These are phyloP conservation scores for Rhincodon typus DNA, from an alignment of 2,797 vertebrate genomes.

Conservation along the genomic window DNA sequence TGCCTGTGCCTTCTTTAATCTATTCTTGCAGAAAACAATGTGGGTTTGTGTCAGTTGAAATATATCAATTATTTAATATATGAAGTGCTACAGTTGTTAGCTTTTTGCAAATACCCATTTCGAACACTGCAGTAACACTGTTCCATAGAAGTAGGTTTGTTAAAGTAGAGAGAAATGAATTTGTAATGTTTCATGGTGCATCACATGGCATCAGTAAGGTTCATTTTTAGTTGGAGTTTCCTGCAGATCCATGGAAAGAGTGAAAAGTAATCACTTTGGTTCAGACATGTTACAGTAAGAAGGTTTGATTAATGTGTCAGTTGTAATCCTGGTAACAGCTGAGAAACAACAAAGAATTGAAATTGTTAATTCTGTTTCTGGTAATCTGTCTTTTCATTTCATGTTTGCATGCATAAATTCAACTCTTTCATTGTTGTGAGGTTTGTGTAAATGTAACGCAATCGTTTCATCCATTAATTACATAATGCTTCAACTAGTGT, in stretches of 20 bases:
- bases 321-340: background rate
- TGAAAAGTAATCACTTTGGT: conserved; percentile 1
- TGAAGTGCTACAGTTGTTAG: background rate
- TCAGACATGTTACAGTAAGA: background rate
- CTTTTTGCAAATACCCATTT: background rate
- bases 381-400: background rate
- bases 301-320: conserved; percentile 13
- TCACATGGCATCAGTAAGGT: background rate
- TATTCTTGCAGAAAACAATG: background rate
- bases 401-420: background rate
- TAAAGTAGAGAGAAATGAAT: background rate
- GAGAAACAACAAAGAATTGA: background rate
- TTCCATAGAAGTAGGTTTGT: background rate
- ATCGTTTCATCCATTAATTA: background rate
- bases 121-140: background rate
- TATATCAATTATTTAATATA: background rate
- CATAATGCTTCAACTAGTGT: background rate
- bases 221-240: conserved; percentile 15
- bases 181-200: background rate
- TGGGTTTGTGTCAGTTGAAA: background rate
- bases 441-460: background rate
- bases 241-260: background rate
- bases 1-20: background rate
- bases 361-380: background rate
- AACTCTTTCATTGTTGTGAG: background rate